These are phyloP conservation scores for Andrena bicolor DNA, from an alignment of 2,888 invertebrate genomes.

Conservation along the genomic window DNA sequence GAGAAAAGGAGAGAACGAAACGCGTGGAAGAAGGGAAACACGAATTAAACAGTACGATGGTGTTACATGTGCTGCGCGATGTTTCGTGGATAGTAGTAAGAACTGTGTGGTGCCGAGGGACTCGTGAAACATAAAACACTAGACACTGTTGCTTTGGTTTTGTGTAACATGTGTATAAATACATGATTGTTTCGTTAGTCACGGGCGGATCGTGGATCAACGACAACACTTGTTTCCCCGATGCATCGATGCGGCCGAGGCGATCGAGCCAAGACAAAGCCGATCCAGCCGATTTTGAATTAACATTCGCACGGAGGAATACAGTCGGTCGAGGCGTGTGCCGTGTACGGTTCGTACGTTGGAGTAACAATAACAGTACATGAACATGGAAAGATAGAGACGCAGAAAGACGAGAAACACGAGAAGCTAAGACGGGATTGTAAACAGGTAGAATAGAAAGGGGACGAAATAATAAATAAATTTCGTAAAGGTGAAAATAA, in stretches of 20 bases:
- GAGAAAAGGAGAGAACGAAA: conserved; percentile 45
- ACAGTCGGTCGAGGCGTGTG: conserved; percentile 2
- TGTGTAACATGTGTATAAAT: conserved; percentile 12
- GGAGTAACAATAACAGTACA: background rate
- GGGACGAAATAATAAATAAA: background rate
- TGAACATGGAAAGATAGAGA: conserved; percentile 40
- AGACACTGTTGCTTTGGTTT: conserved; percentile 30
- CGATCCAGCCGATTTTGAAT: conserved; percentile 15
- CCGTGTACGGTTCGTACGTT: conserved; percentile 5
- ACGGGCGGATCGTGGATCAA: background rate
- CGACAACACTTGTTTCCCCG: conserved; percentile 32
- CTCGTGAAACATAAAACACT: conserved; percentile 30
- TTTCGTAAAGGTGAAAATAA: conserved; percentile 2
- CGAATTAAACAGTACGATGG: conserved; percentile 55
- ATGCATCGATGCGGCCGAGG: conserved; percentile 15
- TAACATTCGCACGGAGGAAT: background rate
- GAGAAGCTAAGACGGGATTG: background rate
- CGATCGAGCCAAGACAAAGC: conserved; percentile 14
- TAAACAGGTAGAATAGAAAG: background rate
- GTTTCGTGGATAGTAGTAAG: conserved; percentile 35
- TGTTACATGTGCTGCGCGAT: conserved; percentile 60
- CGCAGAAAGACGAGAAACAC: conserved; percentile 4
- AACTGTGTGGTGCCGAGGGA: conserved; percentile 36
- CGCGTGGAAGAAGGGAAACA: conserved; percentile 58
- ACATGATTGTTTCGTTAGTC: background rate